Evolutionary conservation across 2,797 vertebrate genomes (phyloP).

Genomic region (Pitangus sulphuratus): DNA sequence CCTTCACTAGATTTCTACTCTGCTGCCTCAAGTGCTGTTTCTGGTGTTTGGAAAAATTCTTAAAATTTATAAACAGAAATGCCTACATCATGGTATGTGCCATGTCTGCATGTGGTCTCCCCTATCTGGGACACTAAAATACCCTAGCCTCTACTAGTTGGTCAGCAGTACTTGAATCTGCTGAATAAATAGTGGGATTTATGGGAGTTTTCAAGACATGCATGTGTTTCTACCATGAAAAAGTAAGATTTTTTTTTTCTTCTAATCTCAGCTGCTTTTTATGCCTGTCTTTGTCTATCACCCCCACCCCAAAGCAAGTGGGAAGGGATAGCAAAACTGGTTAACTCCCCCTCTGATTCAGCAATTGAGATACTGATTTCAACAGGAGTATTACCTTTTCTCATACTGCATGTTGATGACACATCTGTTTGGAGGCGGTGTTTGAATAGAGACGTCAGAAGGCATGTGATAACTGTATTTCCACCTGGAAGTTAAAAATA

Average conservation of each 20-base stretch:
- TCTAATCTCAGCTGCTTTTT: neutral
- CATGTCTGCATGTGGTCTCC: neutral
- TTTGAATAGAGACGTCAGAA: neutral
- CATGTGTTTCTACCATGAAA: neutral
- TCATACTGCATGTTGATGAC: neutral
- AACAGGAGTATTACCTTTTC: neutral
- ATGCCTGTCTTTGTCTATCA: neutral
- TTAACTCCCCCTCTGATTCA: neutral
- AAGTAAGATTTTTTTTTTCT: neutral
- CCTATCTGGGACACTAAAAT: neutral
- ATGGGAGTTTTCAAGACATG: neutral
- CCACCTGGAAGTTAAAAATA: neutral
- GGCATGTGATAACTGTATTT: neutral
- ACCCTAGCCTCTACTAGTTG: neutral
- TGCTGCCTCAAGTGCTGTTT: slow-evolving; percentile 95
- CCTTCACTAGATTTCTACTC: slow-evolving; percentile 84
- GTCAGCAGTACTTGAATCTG: neutral
- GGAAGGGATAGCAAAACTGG: neutral
- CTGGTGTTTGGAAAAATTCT: slow-evolving; percentile 94
- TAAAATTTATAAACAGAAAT: slow-evolving; percentile 96
- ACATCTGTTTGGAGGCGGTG: neutral
- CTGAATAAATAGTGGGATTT: neutral
- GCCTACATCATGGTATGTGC: slow-evolving; percentile 95
- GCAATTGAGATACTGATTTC: neutral
- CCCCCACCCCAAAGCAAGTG: neutral